A percentile compares a stretch with the other conserved stretches of the same genome.
phyloP scores from a whole-genome alignment of 1,140 invertebrate species.

The Eupristina koningsbergeri region DNA sequence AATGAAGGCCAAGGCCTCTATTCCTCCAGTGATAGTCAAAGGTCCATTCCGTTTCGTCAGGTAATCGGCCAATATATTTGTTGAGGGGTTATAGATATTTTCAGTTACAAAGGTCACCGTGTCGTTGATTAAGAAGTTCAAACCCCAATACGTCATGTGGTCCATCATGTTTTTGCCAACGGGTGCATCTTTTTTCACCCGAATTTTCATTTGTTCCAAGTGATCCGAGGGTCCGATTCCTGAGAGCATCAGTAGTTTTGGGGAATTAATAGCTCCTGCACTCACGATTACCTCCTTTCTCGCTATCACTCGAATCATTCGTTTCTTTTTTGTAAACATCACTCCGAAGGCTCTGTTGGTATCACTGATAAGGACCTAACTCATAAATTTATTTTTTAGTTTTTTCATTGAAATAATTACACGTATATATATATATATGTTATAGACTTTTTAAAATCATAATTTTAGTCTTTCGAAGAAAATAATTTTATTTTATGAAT shows the following conservation, averaged over 20 bases:
- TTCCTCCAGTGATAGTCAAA: not conserved
- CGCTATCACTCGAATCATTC: conserved; percentile 43
- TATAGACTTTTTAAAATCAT: no score
- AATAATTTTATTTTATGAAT: not conserved
- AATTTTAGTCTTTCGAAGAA: not conserved
- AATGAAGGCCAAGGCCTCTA: conserved; percentile 11
- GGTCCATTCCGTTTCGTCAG: conserved; percentile 7
- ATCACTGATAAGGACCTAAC: conserved; percentile 72
- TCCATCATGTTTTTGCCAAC: conserved; percentile 77
- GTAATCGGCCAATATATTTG: conserved; percentile 4
- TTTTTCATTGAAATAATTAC: not conserved
- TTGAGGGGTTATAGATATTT: not conserved
- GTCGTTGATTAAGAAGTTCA: conserved; percentile 34
- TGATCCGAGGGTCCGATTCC: conserved; percentile 77
- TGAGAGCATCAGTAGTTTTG: conserved; percentile 83
- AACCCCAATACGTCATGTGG: conserved; percentile 63
- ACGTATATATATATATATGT: no score
- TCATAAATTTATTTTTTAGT: not conserved
- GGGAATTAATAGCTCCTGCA: conserved; percentile 81
- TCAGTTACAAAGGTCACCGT: not conserved
- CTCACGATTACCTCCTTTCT: conserved; percentile 80
- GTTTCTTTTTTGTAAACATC: conserved; percentile 66
- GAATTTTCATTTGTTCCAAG: conserved; percentile 68
- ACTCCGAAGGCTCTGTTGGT: conserved; percentile 76
- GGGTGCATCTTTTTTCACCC: conserved; percentile 70